Evolutionary conservation across 2,797 vertebrate genomes (phyloP), one percentile per base, ranked within the genome.

Genomic region (Syngnathus acus): DNA sequence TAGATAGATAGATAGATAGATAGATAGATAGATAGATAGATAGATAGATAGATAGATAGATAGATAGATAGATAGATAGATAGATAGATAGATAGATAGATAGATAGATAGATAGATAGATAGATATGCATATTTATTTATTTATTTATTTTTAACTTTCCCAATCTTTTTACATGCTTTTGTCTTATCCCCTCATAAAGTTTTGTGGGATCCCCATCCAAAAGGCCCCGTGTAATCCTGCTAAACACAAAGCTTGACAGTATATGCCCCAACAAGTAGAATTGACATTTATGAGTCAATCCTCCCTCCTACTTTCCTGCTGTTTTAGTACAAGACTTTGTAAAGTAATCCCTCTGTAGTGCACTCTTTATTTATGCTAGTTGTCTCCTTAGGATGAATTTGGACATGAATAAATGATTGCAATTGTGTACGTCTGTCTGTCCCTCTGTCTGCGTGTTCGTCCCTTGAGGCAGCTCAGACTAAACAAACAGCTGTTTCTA

Each of bases 401-500:
- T 58, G 53, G 67, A 81, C 79, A 86, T 86, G 79, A 86, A 86
- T 84, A 84, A 87, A 85, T 84, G 65, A 86, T 84, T 57, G 77
- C 75, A 82, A 84, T 82, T 81, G 72, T 81, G 76, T 82, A 77
- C 76, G 76, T 82, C 78, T 77, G 82, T 78, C 82, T 84, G 83
- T 88, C 82, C 79, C 67, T 83, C 76, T 79, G 82, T 87, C 78
- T 78, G 73, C 68, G 70, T 78, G 80, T 78, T 77, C 64, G 82
- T 86, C 86, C 80, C 84, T 70, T 17, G 77, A 80, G 84, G 68
- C 66, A 38, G 70, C 80, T 87, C 83, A 85, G 85, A 85, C 85
- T 86, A 88, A 89, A 87, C 85, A 88, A 88, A 87, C 86, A 86
- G 79, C 84, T 86, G 82, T 84, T 82, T 87, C 84, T 85, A 83